Conservation (phyloP, 2,888 invertebrate genomes). For the Hirtodrosophila histrioides region DNA sequence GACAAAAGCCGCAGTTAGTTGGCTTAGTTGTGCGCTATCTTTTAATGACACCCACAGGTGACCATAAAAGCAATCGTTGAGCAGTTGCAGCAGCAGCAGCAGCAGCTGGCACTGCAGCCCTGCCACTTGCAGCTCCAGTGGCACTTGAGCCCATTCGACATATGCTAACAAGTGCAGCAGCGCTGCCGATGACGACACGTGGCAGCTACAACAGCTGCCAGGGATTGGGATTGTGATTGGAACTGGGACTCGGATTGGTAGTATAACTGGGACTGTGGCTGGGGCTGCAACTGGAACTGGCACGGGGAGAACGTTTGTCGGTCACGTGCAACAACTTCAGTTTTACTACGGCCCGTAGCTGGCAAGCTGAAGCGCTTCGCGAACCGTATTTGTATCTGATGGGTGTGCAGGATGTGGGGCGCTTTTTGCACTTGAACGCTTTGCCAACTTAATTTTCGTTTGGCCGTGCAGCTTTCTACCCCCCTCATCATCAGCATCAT, state of each 20-base stretch:
- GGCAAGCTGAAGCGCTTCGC: background rate
- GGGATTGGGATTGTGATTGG: constrained; percentile 14
- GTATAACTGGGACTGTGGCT: too few species aligned
- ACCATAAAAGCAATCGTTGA: constrained; percentile 51
- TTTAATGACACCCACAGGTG: constrained; percentile 62
- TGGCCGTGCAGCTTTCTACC: constrained; percentile 29
- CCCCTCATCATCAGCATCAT: constrained; percentile 19
- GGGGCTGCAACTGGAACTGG: constrained; percentile 7
- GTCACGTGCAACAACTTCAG: constrained; percentile 75
- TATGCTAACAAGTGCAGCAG: constrained; percentile 75
- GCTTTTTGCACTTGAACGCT: constrained; percentile 58
- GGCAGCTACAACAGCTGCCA: constrained; percentile 50
- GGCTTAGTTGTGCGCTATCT: constrained; percentile 56
- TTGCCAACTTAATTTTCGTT: constrained; percentile 70
- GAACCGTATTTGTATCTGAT: background rate
- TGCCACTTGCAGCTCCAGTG: constrained; percentile 46
- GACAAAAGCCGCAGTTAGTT: constrained; percentile 52
- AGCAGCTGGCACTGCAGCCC: constrained; percentile 21
- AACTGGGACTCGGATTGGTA: background rate
- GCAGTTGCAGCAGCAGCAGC: constrained; percentile 18
- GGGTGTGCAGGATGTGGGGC: constrained; percentile 8
- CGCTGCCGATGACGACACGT: constrained; percentile 52
- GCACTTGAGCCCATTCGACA: constrained; percentile 58
- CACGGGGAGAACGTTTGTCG: constrained; percentile 63
- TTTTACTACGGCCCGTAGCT: constrained; percentile 40